Base-by-base conservation (phyloP, 2,797 vertebrate genomes). In the Staurois parvus region DNA sequence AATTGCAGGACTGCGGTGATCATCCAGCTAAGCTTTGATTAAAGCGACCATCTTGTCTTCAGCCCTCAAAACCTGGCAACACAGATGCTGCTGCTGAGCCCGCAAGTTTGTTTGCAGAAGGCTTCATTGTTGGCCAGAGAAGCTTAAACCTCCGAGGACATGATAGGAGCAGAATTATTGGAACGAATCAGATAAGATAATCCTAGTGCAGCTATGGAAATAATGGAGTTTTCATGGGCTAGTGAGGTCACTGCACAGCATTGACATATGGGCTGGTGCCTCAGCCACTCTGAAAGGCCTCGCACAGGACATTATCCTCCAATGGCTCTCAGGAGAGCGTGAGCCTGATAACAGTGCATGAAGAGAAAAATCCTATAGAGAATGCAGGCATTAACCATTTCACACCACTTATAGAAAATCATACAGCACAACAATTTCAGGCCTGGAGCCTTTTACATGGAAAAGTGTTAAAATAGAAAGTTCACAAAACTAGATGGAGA, bases 91-190 rank as follows among this genome's bases (percentile, higher is more conserved):
- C 72, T 85, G 84, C 77, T 80, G 77, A 85, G 42, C 21, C 40
- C 30, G 77, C 84, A 80, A 72, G 45, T 85, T 69, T 85, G 77
- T 80, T 80, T 85, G 84, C 70, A 67, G 72, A 68, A 37, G 48
- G 76, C 62, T 85, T 68, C 77, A 80, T 85, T 80, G 59, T 84
- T 72, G 42, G 68, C 67, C 56, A 42, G 68, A 72, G 76, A 79
- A 84, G 75, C 67, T 72, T 72, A 84, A 72, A 72, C 67, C 83
- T 84, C 75, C 69, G 78, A 79, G 76, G 83, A 84, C 83, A 84
- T 79, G 52, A 79, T 78, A 62, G 62, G 26, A 84, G 52, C 76
- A 78, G 68, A 59, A 78, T 78, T 84, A 77, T 59, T 70, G 69
- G 76, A 79, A 79, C 4, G 56, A 76, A 84, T 79, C 76, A 84